Evolutionary conservation across 2,888 invertebrate genomes (phyloP), one percentile per base, ranked within the genome.

Genomic region (Patella ulyssiponensis): DNA sequence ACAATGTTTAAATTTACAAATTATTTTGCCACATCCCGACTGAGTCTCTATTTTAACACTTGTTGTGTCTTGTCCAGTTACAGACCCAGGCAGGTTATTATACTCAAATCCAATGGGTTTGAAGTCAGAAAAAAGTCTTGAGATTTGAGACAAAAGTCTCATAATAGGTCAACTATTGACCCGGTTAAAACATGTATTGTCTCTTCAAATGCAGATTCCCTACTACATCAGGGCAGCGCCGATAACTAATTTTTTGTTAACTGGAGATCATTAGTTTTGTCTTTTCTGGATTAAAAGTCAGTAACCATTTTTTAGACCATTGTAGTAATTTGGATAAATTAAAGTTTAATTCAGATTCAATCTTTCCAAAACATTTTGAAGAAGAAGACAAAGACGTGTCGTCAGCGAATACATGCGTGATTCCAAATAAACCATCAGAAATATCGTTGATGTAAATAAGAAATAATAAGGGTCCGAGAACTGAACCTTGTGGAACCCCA

Each of bases 381-480:
- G 64, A 64, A 11, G 64, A 23, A 23, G 23, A 23, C 23, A 64
- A 23, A 23, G 20, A 20, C 1, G 64, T 64, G 14, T 64, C 64
- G 23, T 64, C 64, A 23, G 64, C 64, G 14, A 23, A 64, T 23
- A 64, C 11, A 11, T 3, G 27, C 27, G 27, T 2, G 27, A 27
- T 27, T 27, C 27, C 27, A 27, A 27, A 27, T 27, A 27, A 27
- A 64, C n/a, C 64, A 20, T 64, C 64, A 20, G n/a, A 20, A 20
- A 64, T 64, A 64, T 64, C 64, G 64, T 64, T 64, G n/a, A 64
- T 64, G 23, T 64, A 17, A 64, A 64, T n/a, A n/a, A 64, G n/a
- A 27, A 23, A 17, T n/a, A 17, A 23, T 23, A 64, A 64, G 17
- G 64, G 64, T 12, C 9, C 11, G 11, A 9, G 23, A 17, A 23